Base-by-base conservation (phyloP, 2,113 vertebrate genomes). In the Spheniscus mendiculus region DNA sequence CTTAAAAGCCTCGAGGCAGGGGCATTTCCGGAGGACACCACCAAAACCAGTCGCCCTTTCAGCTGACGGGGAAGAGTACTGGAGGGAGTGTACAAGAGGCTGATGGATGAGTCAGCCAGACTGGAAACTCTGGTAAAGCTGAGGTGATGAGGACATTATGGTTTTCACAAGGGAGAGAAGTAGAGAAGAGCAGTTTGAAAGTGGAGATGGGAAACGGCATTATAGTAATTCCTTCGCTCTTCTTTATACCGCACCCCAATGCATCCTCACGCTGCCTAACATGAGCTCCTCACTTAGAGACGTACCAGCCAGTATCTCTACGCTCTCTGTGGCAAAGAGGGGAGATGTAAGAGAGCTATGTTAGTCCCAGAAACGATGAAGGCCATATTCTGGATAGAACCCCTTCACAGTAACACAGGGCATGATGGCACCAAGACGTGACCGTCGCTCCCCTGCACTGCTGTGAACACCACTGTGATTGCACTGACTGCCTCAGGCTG, bases 41-140 rank as follows among this genome's bases (percentile, higher is more conserved):
- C 18, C 12, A 84, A 78, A 78, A 55, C 32, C 50, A 15, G 8
- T 70, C 5, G 1, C 27, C 18, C 16, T 84, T 82, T 52, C 70
- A 84, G 47, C 27, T 61, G 53, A 55, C 47, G 29, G 36, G 40
- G 44, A 61, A n/a, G 61, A 71, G 40, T 6, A n/a, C 59, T 44
- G 77, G 23, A 74, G 40, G 77, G 44, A 82, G 70, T 45, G 47
- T 56, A 26, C 27, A 20, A 52, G 78, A 91, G 62, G 45, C 52
- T 79, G 50, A 38, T 12, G 30, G 47, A 50, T 89, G 71, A 94
- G 66, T 90, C 89, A 93, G 87, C 26, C 80, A 90, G 74, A 85
- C 87, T 90, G 87, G 89, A 93, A 94, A 93, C 26, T 90, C 94
- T 32, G 3, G 91, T 85, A 76, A 49, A 61, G 56, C 55, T 19